A percentile compares a stretch with the other conserved stretches of the same genome.
phyloP scores from a whole-genome alignment of 2,888 invertebrate species.

The Phengaris arion region DNA sequence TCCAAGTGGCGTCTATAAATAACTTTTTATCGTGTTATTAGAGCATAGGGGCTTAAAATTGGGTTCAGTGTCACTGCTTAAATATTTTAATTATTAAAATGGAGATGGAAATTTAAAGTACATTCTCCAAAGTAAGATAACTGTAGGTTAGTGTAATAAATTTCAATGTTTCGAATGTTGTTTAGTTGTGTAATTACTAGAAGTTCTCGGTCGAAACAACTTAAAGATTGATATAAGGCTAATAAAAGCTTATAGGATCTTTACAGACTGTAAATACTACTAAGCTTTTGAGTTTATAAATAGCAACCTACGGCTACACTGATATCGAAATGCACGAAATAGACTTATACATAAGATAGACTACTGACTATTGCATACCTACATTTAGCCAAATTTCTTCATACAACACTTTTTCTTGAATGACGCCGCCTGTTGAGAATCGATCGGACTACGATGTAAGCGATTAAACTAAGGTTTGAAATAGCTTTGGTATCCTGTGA shows the following conservation, averaged over 20 bases:
- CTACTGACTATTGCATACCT: too few relatives aligned
- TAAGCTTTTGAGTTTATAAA: too few relatives aligned
- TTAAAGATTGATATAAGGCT: not conserved
- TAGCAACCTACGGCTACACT: too few relatives aligned
- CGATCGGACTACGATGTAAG: too few relatives aligned
- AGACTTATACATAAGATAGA: too few relatives aligned
- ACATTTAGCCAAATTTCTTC: too few relatives aligned
- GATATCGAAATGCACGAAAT: too few relatives aligned
- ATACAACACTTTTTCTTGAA: too few relatives aligned
- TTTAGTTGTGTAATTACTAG: not conserved
- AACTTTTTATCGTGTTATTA: slow-evolving; percentile 60
- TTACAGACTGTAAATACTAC: not conserved
- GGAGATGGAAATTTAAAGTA: slow-evolving; percentile 24
- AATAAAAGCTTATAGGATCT: not conserved
- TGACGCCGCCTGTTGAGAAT: too few relatives aligned
- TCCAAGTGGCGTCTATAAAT: slow-evolving; percentile 57
- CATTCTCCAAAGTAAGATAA: not conserved
- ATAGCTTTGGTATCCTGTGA: too few relatives aligned
- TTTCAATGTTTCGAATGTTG: not conserved
- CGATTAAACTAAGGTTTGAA: too few relatives aligned
- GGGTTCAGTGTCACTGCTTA: slow-evolving; percentile 43
- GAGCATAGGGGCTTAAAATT: slow-evolving; percentile 49
- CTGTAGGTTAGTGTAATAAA: slow-evolving; percentile 25
- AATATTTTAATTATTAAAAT: slow-evolving; percentile 32
- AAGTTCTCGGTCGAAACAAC: not conserved